These are phyloP conservation scores for Microplitis deprimator DNA, from an alignment of 2,888 invertebrate species.

Conservation along the genomic window DNA sequence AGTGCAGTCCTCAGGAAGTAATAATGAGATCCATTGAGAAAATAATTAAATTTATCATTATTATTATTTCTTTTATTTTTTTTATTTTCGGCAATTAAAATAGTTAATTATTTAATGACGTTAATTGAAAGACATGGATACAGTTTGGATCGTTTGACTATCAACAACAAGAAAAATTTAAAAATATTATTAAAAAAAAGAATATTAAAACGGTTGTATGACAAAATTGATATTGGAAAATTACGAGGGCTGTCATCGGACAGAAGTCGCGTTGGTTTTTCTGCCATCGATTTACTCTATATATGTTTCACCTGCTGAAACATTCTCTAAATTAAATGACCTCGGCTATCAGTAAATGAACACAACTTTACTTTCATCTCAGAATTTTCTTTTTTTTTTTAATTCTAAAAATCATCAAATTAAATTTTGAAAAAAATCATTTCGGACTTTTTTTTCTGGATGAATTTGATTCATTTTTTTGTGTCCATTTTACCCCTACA, in stretches of 20 bases:
- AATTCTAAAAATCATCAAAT: no score
- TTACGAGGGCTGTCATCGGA: constrained; percentile 35
- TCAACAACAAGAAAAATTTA: background rate
- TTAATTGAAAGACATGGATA: no score
- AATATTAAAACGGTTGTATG: constrained; percentile 40
- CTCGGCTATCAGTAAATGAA: background rate
- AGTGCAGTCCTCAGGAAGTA: background rate
- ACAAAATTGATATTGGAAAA: constrained; percentile 51
- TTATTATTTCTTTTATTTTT: background rate
- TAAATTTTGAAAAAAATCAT: no score
- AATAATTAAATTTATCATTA: background rate
- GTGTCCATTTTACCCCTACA: no score
- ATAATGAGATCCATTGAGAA: constrained; percentile 15
- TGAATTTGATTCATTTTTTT: no score
- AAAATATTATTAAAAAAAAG: constrained; percentile 15
- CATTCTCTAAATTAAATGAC: background rate
- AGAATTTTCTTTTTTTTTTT: background rate
- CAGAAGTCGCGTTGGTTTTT: constrained; percentile 37
- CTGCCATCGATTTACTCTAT: constrained; percentile 34
- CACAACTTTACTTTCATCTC: background rate
- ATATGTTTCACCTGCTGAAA: constrained; percentile 11
- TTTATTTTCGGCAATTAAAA: background rate
- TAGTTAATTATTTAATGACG: no score
- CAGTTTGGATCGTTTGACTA: no score
- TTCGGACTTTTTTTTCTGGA: no score